phyloP scores from a whole-genome alignment of 2,113 vertebrate genomes.

The Narcine bancroftii region DNA sequence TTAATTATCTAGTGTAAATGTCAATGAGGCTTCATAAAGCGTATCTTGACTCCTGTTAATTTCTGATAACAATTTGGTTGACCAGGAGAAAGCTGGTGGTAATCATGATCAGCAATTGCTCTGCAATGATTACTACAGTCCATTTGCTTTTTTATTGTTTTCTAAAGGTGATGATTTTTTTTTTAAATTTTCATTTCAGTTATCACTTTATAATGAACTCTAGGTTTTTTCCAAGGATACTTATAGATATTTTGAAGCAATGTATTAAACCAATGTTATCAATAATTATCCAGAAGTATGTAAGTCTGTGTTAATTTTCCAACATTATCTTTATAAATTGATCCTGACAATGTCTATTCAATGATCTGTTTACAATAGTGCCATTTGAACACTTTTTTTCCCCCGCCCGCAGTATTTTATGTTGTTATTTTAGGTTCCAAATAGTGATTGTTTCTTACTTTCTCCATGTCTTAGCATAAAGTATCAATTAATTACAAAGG shows the following conservation, averaged over 20 bases:
- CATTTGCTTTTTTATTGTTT: not conserved
- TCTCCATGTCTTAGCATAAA: not conserved
- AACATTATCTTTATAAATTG: not conserved
- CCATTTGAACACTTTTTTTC: not conserved
- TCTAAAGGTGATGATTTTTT: not conserved
- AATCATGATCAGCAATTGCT: not conserved
- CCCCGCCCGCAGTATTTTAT: not conserved
- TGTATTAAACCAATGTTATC: not conserved
- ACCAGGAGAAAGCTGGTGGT: not conserved
- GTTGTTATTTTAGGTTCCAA: not conserved
- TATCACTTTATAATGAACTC: not conserved
- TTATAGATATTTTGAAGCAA: not conserved
- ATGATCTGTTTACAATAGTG: not conserved
- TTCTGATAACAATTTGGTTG: not conserved
- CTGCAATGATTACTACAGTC: not conserved
- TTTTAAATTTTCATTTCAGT: too few species aligned
- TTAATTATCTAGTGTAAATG: not conserved
- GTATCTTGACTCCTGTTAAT: not conserved
- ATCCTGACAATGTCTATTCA: not conserved
- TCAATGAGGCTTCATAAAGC: not conserved
- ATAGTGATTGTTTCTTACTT: not conserved
- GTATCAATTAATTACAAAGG: not conserved
- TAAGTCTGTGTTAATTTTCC: not conserved
- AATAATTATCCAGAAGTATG: not conserved
- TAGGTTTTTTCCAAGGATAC: not conserved